A percentile compares a stretch with the other conserved stretches of the same genome.
phyloP scores from a whole-genome alignment of 2,888 invertebrate species.

The Hipparchia semele region DNA sequence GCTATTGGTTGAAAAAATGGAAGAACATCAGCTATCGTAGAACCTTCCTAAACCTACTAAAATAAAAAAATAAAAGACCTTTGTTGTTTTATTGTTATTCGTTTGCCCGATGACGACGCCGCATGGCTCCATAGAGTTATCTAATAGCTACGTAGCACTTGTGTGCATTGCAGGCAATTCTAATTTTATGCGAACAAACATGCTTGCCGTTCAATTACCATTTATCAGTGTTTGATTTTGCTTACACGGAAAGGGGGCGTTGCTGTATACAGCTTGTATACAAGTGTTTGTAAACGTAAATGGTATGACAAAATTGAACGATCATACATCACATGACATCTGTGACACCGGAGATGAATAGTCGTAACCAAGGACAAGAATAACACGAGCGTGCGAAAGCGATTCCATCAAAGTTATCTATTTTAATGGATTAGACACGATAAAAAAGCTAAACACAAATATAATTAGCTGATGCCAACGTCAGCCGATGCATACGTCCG shows the following conservation, averaged over 20 bases:
- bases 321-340: neutral
- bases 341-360: conserved; percentile 8
- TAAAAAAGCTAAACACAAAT: neutral
- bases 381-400: neutral
- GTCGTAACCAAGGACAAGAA: neutral
- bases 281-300: conserved; percentile 15
- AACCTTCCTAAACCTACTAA: too few species aligned
- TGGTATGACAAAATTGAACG: conserved; percentile 13
- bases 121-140: conserved; percentile 29
- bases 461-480: neutral
- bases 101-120: conserved; percentile 30
- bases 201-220: conserved; percentile 49
- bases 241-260: conserved; percentile 34
- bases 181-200: conserved; percentile 50
- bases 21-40: too few species aligned
- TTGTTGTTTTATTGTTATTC: conserved; percentile 15
- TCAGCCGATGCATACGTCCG: too few species aligned
- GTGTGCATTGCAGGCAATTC: conserved; percentile 46
- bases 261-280: neutral
- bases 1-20: too few species aligned
- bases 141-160: conserved; percentile 38
- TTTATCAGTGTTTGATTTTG: conserved; percentile 41
- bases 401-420: neutral
- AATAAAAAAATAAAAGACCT: conserved; percentile 1
- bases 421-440: neutral